Base-by-base conservation (phyloP, 2,797 vertebrate species). In the Myoxocephalus aenaeus region DNA sequence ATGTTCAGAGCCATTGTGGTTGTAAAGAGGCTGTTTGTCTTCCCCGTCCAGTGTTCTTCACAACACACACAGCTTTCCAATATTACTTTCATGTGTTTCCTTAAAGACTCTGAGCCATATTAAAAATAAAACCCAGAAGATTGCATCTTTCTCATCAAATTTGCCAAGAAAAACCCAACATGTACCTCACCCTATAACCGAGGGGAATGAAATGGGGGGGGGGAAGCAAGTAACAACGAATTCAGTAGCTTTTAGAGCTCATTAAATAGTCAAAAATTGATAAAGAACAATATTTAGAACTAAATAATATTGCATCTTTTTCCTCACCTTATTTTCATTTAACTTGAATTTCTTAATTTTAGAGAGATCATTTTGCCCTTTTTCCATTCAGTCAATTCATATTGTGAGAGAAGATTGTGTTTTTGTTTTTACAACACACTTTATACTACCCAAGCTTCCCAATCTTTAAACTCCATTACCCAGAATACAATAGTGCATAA, bases 121-220 rank as follows among this genome's bases (percentile, higher is more conserved):
- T 74, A n/a, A 13, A 20, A 69, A 75, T 68, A 65, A 65, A 83
- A 65, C 4, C 17, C 3, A 13, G 7, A 54, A 61, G 76, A 82
- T 64, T 25, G 10, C 44, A 72, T 81, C 68, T 81, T 73, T 81
- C 53, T 65, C 13, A 18, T 77, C 15, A 48, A 20, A 34, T 67
- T 42, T 75, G 48, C 59, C 46, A 78, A 63, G 44, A 25, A 15
- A 74, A 82, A 44, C 65, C 74, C 0, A 62, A 53, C 20, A 25
- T 63, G 40, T 25, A 48, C 38, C n/a, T 70, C 51, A 68, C 2
- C 34, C 48, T 44, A 32, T 57, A 70, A 36, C 53, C 22, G 18
- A 51, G 50, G 6, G 36, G 14, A 64, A 38, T 53, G 2, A 65
- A 63, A 15, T 18, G 18, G 10, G 62, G 61, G 18, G 10, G 62